Evolutionary conservation across 92 coral and sea anemone genomes (phyloP), one percentile per base, ranked within the genome.

Genomic region (Epizoanthus scotinus): DNA sequence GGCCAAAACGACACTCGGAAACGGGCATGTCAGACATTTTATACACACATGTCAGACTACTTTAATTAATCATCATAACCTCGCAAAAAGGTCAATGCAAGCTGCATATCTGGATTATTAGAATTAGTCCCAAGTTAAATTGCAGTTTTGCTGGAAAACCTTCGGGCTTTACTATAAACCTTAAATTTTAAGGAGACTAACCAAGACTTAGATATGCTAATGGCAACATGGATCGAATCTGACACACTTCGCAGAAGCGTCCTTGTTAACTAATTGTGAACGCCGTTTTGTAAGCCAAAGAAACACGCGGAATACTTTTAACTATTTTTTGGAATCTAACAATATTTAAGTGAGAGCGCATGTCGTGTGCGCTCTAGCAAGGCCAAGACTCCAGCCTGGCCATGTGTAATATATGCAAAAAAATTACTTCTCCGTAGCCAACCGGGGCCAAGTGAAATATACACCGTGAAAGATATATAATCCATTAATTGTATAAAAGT

Each of bases 141-240:
- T 19, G 31, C 24, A 74, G 19, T 58, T 19, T 75, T 75, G 44
- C 53, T 0, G 81, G 61, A 66, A 75, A 75, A 75, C 55, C 25
- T 38, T 47, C 14, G 21, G 81, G 81, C 31, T 18, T 44, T 38
- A 58, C 67, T 75, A 68, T 67, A 56, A 21, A 36, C 69, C 81
- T 75, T 75, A 75, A 73, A 75, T 60, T 60, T 75, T 75, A 75
- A 75, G 81, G 81, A 47, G 12, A 47, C 9, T 15, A 47, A 47
- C 14, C 14, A 47, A 34, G 2, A 44, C 52, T 27, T 29, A 38
- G 58, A n/a, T 19, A 8, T 24, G 58, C 22, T 63, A 25, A 47
- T 72, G 26, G 8, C 61, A 53, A 44, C n/a, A 14, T 54, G 20
- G 6, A 63, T 20, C 20, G 20, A 14, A 18, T 28, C 50, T 50